phyloP scores from a whole-genome alignment of 2,113 vertebrate genomes.

The Junco hyemalis region DNA sequence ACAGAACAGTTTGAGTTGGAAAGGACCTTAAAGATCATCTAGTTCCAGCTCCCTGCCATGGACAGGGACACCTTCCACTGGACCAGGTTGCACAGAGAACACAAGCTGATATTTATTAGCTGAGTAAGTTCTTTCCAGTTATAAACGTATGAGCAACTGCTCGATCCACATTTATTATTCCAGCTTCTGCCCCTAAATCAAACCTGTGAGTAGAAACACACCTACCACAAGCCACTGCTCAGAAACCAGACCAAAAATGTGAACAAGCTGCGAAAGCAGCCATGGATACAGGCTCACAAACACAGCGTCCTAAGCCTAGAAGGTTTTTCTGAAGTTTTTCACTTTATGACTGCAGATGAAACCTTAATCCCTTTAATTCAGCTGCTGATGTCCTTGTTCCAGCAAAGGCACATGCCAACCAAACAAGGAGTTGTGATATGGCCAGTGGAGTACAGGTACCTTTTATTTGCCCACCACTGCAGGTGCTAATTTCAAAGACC shows the following conservation, averaged over 20 bases:
- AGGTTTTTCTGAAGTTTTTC: not conserved
- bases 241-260: not conserved
- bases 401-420: not conserved
- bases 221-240: not conserved
- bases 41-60: not conserved
- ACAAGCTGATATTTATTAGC: not conserved
- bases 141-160: fast-evolving
- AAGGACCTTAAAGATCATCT: not conserved
- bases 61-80: too few relatives aligned
- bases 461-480: not conserved
- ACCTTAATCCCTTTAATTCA: not conserved
- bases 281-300: not conserved
- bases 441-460: not conserved
- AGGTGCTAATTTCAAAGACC: not conserved
- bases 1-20: not conserved
- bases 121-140: not conserved
- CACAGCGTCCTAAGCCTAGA: not conserved
- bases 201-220: not conserved
- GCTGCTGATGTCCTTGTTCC: not conserved
- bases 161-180: fast-evolving
- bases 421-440: not conserved
- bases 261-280: not conserved
- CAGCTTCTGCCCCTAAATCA: not conserved
- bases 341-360: not conserved
- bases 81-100: not conserved